These are phyloP conservation scores for Bilobella aurantiaca DNA, from an alignment of 1,140 invertebrate genomes.

Conservation along the genomic window DNA sequence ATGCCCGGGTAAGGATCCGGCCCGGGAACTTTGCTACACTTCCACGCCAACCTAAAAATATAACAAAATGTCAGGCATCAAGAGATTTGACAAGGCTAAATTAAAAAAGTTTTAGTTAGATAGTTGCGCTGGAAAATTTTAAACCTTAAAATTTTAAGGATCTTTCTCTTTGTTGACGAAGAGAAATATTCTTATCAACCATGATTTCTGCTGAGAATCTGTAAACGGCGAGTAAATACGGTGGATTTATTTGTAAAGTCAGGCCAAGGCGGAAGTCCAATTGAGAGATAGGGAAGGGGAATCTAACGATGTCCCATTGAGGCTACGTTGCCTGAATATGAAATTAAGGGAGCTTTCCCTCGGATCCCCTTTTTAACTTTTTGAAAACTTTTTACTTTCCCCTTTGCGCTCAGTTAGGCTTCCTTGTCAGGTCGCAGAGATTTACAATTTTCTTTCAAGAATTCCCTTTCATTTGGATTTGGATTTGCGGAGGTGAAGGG, in stretches of 20 bases:
- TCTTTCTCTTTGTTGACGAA: no score
- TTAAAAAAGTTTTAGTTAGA: no score
- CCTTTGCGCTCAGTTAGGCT: background rate
- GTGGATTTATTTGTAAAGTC: background rate
- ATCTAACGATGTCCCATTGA: conserved; percentile 29
- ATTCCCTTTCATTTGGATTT: no score
- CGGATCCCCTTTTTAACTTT: background rate
- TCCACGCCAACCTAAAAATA: conserved; percentile 24
- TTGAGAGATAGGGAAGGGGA: conserved; percentile 15
- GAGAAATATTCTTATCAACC: no score
- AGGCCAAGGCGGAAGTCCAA: conserved; percentile 3
- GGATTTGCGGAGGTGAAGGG: no score
- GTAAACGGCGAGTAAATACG: no score
- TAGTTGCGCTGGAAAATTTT: no score
- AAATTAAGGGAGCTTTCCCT: conserved; percentile 5
- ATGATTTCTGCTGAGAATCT: no score
- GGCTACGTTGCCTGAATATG: conserved; percentile 21
- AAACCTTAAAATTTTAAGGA: no score
- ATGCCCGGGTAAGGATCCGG: conserved; percentile 30
- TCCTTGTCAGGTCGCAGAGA: background rate
- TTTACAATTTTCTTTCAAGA: background rate
- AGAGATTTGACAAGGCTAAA: background rate
- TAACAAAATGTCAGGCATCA: conserved; percentile 1
- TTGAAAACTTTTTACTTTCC: background rate
- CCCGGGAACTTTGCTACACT: conserved; percentile 26